Percentiles rank a stretch among this genome's conserved stretches.
Conservation (phyloP, 1,140 invertebrate species). For the Eubasilissa regina region DNA sequence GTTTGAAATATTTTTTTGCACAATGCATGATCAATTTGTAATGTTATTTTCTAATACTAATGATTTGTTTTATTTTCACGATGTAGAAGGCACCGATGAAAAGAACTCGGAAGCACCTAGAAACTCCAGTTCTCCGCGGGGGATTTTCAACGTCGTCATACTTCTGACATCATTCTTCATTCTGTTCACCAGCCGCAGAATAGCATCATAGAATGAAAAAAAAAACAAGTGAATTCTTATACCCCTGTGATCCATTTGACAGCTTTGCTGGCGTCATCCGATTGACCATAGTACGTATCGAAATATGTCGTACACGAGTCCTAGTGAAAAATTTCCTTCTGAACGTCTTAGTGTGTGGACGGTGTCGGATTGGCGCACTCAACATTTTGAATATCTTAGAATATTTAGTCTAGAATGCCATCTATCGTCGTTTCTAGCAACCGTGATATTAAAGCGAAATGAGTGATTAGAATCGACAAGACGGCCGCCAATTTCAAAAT, state of each 20-base stretch:
- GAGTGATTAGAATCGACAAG: no score
- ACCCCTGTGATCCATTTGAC: constrained; percentile 10
- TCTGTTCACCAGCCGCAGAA: neutral
- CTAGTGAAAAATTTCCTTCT: no score
- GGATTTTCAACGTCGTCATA: neutral
- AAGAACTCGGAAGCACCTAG: neutral
- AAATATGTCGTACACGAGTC: no score
- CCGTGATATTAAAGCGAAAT: no score
- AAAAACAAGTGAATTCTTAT: neutral
- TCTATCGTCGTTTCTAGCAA: no score
- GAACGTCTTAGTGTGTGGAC: no score
- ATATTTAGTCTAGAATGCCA: no score
- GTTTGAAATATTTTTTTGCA: neutral
- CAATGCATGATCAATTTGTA: neutral
- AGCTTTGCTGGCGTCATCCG: neutral
- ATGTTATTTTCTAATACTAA: neutral
- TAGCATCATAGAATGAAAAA: neutral
- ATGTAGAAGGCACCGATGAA: constrained; percentile 6
- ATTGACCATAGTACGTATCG: no score
- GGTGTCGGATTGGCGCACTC: no score
- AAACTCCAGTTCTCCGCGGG: constrained; percentile 2
- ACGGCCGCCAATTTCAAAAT: neutral
- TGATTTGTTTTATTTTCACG: constrained; percentile 5
- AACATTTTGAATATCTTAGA: no score
- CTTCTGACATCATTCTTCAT: neutral